Base-by-base conservation (phyloP, 1,140 invertebrate genomes). In the Solenopsis fugax region DNA sequence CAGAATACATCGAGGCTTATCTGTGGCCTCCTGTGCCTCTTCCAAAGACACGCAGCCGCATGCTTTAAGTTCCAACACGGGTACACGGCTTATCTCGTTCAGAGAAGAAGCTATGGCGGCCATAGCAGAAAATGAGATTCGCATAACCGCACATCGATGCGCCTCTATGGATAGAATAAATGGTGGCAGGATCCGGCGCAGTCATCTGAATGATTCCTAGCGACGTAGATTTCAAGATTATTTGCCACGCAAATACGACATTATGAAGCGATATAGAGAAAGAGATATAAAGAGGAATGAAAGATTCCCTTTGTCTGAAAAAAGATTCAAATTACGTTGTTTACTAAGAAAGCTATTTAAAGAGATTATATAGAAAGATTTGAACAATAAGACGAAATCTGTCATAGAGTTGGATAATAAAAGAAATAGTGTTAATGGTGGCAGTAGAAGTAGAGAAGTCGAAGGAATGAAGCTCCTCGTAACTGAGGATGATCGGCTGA, bases 101-200 rank as follows among this genome's bases (percentile, higher is more conserved):
- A 65, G 75, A 76, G 71, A 84, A 90, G 87, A 84, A 91, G 89
- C 89, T 91, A 90, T 71, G 87, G 76, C 21, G 87, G 89, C 87
- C 60, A 82, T 91, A 90, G 89, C 76, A 86, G 89, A 91, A 91
- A 91, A 91, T 90, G 89, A 91, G 89, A 91, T 90, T 91, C 89
- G 89, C 85, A 88, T 90, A 86, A 86, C 86, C 76, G 34, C 54
- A 80, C 65, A 78, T 88, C 76, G 84, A 71, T 78, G 76, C 75
- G 80, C 48, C 80, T 73, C 88, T 88, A 85, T 85, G 86, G 88
- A 87, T 87, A 73, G 77, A 72, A 72, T 76, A 82, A 80, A 90
- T 85, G 41, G 67, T 65, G 45, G 52, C 13, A 13, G 54, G 77
- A 24, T 72, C 71, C 21, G n/a, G 41, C 34, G 45, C 54, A 67